A percentile compares a stretch with the other conserved stretches of the same genome.
Evolutionary conservation across 1,140 invertebrate species (phyloP).

Genomic region (Tetragonula clypearis): DNA sequence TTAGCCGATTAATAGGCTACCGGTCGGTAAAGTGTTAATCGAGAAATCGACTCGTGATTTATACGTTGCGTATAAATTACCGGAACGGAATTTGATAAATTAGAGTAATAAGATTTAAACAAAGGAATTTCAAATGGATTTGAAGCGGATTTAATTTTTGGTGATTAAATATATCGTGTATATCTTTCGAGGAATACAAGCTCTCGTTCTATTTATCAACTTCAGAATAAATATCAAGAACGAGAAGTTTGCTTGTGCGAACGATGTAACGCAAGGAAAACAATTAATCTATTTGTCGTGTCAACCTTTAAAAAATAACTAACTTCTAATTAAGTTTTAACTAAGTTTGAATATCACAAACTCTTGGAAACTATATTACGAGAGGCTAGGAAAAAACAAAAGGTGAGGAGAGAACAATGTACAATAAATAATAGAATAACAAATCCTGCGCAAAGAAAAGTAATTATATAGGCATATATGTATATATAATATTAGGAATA

Average conservation of each 20-base stretch:
- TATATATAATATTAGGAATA: no score
- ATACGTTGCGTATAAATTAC: background rate
- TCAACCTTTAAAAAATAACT: background rate
- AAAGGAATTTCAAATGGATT: background rate
- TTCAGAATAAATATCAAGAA: background rate
- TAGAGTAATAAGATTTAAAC: no score
- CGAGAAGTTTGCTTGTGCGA: background rate
- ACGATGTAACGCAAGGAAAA: background rate
- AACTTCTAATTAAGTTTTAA: background rate
- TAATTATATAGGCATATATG: no score
- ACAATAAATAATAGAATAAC: no score
- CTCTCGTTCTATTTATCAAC: background rate
- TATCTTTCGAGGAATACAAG: background rate
- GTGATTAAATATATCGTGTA: no score
- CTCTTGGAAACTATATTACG: background rate
- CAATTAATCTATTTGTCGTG: no score
- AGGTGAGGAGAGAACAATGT: no score
- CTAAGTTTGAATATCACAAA: background rate
- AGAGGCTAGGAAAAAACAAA: background rate
- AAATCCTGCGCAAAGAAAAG: no score
- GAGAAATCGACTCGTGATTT: background rate
- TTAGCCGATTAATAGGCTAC: no score
- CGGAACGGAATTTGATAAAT: no score
- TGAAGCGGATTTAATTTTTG: background rate
- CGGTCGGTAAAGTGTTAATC: no score